These are phyloP conservation scores for Mixornis gularis DNA, from an alignment of 2,113 vertebrate species.

Conservation along the genomic window DNA sequence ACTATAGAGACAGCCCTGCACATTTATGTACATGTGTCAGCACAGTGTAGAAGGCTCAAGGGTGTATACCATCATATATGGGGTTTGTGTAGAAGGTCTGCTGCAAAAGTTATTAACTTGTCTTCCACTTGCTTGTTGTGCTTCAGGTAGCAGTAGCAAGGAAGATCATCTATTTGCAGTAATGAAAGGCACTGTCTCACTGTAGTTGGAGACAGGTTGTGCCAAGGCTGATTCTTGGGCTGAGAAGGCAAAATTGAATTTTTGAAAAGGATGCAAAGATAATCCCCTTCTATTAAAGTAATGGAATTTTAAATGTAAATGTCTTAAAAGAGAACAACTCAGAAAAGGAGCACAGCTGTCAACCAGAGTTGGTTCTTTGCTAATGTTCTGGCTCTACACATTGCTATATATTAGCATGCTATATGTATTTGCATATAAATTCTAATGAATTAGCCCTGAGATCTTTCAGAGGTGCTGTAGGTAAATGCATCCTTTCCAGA, in stretches of 20 bases:
- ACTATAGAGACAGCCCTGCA: neutral
- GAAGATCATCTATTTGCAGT: neutral
- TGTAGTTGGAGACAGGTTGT: neutral
- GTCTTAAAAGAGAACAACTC: neutral
- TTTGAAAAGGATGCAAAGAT: neutral
- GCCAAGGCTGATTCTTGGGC: neutral
- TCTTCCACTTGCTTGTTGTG: neutral
- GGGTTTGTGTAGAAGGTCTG: rapidly evolving
- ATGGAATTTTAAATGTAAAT: neutral
- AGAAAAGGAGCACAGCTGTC: neutral
- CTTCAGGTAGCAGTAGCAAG: neutral
- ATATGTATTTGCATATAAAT: neutral
- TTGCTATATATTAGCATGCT: neutral
- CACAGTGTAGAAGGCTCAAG: neutral
- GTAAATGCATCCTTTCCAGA: neutral
- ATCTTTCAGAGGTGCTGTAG: neutral
- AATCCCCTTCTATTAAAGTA: neutral
- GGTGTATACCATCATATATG: neutral
- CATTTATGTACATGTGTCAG: neutral
- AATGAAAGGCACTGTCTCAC: neutral
- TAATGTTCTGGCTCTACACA: neutral
- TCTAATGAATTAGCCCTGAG: neutral
- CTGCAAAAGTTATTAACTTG: neutral
- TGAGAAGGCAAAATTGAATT: neutral
- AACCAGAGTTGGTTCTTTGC: neutral